Base-by-base conservation (phyloP, 2,113 vertebrate genomes). In the Macquaria australasica region DNA sequence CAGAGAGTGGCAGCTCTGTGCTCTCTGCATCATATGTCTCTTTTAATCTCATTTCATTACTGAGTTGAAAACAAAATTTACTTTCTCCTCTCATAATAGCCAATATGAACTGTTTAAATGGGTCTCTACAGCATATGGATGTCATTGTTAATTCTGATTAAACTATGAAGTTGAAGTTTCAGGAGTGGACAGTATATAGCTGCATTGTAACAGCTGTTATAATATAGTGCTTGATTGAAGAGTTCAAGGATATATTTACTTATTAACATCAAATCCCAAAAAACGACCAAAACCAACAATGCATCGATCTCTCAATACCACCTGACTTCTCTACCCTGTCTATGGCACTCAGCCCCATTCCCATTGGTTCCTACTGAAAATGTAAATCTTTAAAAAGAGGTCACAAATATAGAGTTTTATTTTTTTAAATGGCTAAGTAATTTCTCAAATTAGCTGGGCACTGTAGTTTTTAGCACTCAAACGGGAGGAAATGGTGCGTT, bases 31-130 rank as follows among this genome's bases (percentile, higher is more conserved):
- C 64, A 5, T 66, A 12, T 14, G 23, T 87, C 48, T 39, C 55
- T 60, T 67, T 80, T 68, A 82, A 82, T 87, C 70, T 79, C 8
- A 56, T 83, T 77, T 67, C n/a, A 70, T 72, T 8, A 43, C 68
- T 45, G n/a, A 63, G 68, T 28, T 28, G 31, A 72, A 80, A 80
- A 63, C n/a, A 37, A 77, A 66, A 79, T 73, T 51, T 60, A 48
- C 68, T 66, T 77, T 45, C 67, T 70, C 59, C 51, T 37, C 23
- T 71, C 7, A 6, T 73, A 64, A 63, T 18, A 58, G 66, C 64
- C 55, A 6, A 4, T 34, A 62, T 68, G 31, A 68, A 56, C 55
- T 4, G 37, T 73, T 62, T 3, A 23, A 80, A 74, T 68, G 59
- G 41, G 37, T 43, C 53, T 59, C 37, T 11, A 37, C 31, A 39